Conservation (phyloP, 2,113 vertebrate species). For the Empidonax traillii region DNA sequence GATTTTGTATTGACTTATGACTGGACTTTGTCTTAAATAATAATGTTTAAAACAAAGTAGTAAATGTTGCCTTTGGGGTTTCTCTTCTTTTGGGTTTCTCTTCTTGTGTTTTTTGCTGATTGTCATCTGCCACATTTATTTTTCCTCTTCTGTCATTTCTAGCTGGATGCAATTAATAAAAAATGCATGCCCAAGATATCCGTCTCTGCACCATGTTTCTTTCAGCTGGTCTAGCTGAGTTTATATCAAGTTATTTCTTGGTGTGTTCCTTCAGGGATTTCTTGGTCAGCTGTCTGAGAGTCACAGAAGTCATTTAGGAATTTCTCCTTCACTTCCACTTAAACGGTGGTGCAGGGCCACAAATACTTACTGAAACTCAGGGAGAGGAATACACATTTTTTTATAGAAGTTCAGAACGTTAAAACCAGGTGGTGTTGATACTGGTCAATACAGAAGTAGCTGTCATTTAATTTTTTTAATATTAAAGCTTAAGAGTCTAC, state of each 20-base stretch:
- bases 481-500: background rate
- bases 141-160: background rate
- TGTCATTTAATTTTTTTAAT: background rate
- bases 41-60: background rate
- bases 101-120: background rate
- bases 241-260: background rate
- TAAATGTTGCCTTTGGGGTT: background rate
- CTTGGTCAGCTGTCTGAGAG: background rate
- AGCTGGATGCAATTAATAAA: background rate
- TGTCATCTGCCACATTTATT: background rate
- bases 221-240: background rate
- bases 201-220: background rate
- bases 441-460: background rate
- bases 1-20: background rate
- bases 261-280: background rate
- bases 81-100: background rate
- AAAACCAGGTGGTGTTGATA: background rate
- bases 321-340: background rate
- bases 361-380: background rate
- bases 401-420: background rate
- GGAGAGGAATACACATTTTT: background rate
- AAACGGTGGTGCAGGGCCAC: background rate
- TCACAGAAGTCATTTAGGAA: background rate
- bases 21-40: background rate
- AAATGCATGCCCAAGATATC: background rate